These are phyloP conservation scores for Pseudomyrmex cubaensis DNA, from an alignment of 1,140 invertebrate species.

Conservation along the genomic window DNA sequence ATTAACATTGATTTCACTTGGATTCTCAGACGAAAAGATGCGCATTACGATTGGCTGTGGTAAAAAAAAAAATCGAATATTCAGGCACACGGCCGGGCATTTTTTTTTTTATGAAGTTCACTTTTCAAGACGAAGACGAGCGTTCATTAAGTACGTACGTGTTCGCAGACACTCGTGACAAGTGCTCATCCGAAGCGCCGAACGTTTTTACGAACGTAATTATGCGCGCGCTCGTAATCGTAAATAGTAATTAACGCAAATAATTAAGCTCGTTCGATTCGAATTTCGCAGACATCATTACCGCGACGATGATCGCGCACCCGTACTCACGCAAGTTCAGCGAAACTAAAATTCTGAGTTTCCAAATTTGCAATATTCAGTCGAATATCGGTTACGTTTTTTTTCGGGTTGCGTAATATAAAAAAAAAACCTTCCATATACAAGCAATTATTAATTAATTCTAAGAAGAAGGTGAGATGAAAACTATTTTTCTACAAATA, in stretches of 20 bases:
- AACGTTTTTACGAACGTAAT: constrained; percentile 46
- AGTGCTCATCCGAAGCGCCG: not conserved
- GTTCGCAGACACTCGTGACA: constrained; percentile 5
- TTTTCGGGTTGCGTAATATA: not conserved
- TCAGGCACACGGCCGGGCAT: not conserved
- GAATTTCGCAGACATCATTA: constrained; percentile 2
- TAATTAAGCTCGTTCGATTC: constrained; percentile 11
- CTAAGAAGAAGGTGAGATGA: not conserved
- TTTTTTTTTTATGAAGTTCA: constrained; percentile 38
- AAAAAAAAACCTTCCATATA: too few species aligned
- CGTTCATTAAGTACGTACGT: constrained; percentile 37
- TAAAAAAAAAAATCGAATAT: constrained; percentile 16
- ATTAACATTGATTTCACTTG: constrained; percentile 22
- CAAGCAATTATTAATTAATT: not conserved
- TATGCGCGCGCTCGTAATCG: constrained; percentile 33
- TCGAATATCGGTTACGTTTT: not conserved
- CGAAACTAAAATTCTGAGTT: constrained; percentile 1
- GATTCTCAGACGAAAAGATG: constrained; percentile 17
- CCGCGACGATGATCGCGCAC: not conserved
- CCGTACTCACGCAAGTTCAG: not conserved
- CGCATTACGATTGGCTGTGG: not conserved
- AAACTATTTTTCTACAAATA: not conserved
- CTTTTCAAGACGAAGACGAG: constrained; percentile 20
- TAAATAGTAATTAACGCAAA: constrained; percentile 52
- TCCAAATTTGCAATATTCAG: not conserved